A percentile compares a stretch with the other conserved stretches of the same genome.
Evolutionary conservation across 1,140 invertebrate genomes (phyloP).

Genomic region (Chlorops oryzae): DNA sequence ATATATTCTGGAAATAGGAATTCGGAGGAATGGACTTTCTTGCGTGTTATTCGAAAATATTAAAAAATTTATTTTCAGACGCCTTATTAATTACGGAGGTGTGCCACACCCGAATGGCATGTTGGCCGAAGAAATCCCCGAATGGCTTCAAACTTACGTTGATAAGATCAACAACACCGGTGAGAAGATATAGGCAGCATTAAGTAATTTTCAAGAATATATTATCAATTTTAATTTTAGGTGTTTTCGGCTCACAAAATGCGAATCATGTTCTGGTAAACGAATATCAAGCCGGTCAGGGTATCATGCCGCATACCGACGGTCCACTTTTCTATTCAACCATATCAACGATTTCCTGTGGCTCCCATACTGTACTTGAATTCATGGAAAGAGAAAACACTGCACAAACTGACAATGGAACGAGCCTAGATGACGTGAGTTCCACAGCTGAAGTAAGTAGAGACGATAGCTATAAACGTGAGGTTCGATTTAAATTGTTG

Average conservation of each 20-base stretch:
- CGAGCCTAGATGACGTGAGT: too few species aligned
- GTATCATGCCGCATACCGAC: conserved; percentile 93
- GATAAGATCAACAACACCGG: conserved; percentile 63
- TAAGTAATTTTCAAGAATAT: neutral
- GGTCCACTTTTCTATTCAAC: conserved; percentile 89
- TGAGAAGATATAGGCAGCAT: neutral
- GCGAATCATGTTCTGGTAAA: conserved; percentile 96
- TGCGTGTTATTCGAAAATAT: too few species aligned
- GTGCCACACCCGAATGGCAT: conserved; percentile 89
- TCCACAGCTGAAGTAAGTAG: neutral
- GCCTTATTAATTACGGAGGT: conserved; percentile 95
- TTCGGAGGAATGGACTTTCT: too few species aligned
- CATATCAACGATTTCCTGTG: conserved; percentile 87
- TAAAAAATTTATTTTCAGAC: too few species aligned
- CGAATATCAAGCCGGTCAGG: conserved; percentile 90
- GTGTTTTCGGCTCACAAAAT: conserved; percentile 68
- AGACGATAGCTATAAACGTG: conserved; percentile 5
- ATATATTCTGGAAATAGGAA: too few species aligned
- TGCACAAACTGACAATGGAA: too few species aligned
- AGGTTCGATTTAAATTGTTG: conserved; percentile 59
- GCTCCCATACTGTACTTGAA: conserved; percentile 82
- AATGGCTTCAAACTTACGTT: conserved; percentile 72
- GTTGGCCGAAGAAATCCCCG: conserved; percentile 84
- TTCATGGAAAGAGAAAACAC: conserved; percentile 56
- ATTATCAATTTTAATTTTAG: conserved; percentile 15